Conservation (phyloP, 2,888 invertebrate genomes). For the Drosophila prostipennis region DNA sequence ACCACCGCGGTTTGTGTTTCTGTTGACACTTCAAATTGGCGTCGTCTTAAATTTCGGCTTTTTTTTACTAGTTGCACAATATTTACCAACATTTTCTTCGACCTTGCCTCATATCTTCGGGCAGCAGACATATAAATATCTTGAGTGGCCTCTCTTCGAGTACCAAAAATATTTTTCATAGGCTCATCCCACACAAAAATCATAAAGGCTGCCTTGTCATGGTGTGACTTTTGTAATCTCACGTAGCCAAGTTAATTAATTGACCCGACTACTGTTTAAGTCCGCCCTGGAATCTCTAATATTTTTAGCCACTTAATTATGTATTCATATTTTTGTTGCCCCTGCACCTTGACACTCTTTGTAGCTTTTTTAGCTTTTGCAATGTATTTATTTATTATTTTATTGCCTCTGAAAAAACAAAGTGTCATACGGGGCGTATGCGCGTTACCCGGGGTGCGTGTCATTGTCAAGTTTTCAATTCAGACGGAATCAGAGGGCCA, state of each 20-base stretch:
- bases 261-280: constrained; percentile 46
- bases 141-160: constrained; percentile 14
- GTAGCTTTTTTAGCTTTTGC: constrained; percentile 38
- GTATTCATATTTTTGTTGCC: constrained; percentile 45
- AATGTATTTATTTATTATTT: constrained; percentile 44
- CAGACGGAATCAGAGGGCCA: constrained; percentile 48
- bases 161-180: constrained; percentile 7
- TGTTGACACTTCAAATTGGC: constrained; percentile 56
- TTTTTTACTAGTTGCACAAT: constrained; percentile 46
- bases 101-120: constrained; percentile 43
- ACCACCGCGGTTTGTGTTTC: constrained; percentile 10
- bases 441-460: constrained; percentile 56
- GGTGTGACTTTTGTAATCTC: constrained; percentile 29
- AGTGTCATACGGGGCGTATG: constrained; percentile 61
- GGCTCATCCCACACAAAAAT: constrained; percentile 36
- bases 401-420: constrained; percentile 14
- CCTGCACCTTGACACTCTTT: constrained; percentile 67
- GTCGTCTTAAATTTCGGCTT: constrained; percentile 52
- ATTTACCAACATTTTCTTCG: constrained; percentile 17
- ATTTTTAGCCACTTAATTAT: constrained; percentile 18
- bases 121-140: constrained; percentile 17
- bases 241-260: constrained; percentile 63
- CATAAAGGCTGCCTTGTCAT: constrained; percentile 28
- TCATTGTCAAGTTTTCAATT: constrained; percentile 42
- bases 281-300: constrained; percentile 35